Conservation (phyloP, 2,797 vertebrate genomes). For the Sebastes baramenuke region DNA sequence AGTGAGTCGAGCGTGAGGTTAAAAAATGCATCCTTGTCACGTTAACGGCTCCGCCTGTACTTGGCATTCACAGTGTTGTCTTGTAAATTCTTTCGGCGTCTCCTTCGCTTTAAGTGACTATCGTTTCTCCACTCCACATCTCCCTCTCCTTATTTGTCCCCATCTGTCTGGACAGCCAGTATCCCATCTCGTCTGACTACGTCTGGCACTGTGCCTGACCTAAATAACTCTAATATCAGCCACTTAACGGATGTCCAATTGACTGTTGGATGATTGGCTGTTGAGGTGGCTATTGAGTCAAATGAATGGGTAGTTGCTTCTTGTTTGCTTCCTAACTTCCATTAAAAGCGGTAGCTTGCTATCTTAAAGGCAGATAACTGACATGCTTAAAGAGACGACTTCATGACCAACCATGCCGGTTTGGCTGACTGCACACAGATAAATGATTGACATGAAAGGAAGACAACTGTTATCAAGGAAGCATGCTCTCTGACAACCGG, state of each 20-base stretch:
- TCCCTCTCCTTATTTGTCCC: constrained; percentile 44
- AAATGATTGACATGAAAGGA: constrained; percentile 32
- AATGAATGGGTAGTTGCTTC: constrained; percentile 16
- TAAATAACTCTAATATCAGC: constrained; percentile 69
- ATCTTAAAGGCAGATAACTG: constrained; percentile 11
- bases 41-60: constrained; percentile 35
- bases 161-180: constrained; percentile 38
- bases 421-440: constrained; percentile 11
- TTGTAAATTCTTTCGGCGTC: constrained; percentile 48
- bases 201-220: constrained; percentile 60
- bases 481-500: constrained; percentile 18
- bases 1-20: background rate
- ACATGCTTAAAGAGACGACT: constrained; percentile 16
- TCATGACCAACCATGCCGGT: constrained; percentile 8
- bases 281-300: constrained; percentile 5
- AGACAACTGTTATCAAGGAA: constrained; percentile 33
- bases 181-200: constrained; percentile 43
- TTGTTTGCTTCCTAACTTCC: background rate
- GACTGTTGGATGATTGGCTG: constrained; percentile 39
- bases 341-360: background rate
- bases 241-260: constrained; percentile 13
- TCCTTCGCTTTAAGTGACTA: constrained; percentile 32
- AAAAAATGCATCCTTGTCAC: constrained; percentile 38
- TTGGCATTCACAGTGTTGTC: constrained; percentile 48
- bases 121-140: constrained; percentile 35